Base-by-base conservation (phyloP, 1,140 invertebrate genomes). In the Bradysia coprophila region DNA sequence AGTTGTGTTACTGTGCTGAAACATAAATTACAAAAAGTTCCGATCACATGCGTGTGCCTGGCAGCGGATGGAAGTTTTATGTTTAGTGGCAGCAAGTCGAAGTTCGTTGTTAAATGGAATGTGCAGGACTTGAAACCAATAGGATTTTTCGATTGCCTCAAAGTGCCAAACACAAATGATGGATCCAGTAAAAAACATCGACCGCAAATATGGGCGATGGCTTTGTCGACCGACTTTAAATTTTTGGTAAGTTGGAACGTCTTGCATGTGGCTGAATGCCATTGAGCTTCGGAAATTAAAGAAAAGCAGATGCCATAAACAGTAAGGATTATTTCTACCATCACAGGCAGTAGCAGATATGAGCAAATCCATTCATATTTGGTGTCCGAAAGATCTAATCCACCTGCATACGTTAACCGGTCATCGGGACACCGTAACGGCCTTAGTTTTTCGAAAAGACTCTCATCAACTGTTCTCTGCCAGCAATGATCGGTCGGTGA, bases 401-500 rank as follows among this genome's bases (percentile, higher is more conserved):
- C 75, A 78, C 49, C 51, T 94, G 4, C 80, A 91, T 51, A 81
- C 78, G 24, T 81, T 97, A 45, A 74, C 71, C 57, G 82, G 83
- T 0, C 86, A 92, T 51, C 73, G 80, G 54, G 77, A 71, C 47
- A 50, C 59, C 21, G 68, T 93, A 1, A 76, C 81, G 36, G 85
- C 86, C 20, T 53, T 98, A 40, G 75, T 78, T 18, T 94, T 97
- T 60, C 77, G 88, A 51, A 81, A 75, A 56, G 75, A 81, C 45
- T 78, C 81, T n/a, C 87, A 94, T 63, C 81, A 82, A 19, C 65
- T 98, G 28, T 96, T 88, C 55, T 92, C 88, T 32, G 70, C 71
- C 8, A 78, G 78, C 37, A 73, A 78, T 53, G 94, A 98, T 60
- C 69, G 80, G 49, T 79, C 83, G 22, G 79, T 95, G 0, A 85